Evolutionary conservation across 2,888 invertebrate genomes (phyloP).

Genomic region (Drosophila quinaria): DNA sequence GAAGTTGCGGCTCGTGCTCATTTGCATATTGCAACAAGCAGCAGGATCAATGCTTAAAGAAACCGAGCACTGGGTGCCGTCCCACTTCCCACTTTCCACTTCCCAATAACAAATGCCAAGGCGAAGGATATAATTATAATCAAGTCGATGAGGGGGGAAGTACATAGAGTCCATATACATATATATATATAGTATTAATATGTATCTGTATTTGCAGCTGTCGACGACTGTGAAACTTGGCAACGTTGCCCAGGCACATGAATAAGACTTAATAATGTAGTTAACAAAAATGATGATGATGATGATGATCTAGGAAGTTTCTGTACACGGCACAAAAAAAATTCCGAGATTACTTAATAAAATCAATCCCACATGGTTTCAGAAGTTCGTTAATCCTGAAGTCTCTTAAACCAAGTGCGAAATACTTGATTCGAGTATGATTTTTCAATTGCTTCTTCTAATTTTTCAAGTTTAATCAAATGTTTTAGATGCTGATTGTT

Average conservation of each 20-base stretch:
- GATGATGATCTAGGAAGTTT: neutral
- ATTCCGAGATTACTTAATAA: no score
- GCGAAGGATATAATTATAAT: conserved; percentile 71
- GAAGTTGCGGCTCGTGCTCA: conserved; percentile 56
- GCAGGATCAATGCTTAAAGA: conserved; percentile 44
- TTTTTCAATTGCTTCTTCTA: no score
- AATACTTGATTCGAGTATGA: no score
- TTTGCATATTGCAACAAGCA: conserved; percentile 75
- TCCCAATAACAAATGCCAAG: conserved; percentile 35
- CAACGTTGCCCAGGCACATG: conserved; percentile 34
- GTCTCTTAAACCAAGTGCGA: no score
- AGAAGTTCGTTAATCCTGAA: no score
- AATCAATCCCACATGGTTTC: no score
- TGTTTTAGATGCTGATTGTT: no score
- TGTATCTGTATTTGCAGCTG: conserved; percentile 56
- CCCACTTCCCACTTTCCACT: conserved; percentile 60
- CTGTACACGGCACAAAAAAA: no score
- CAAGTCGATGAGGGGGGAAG: conserved; percentile 32
- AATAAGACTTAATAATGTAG: neutral
- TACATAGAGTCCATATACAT: neutral
- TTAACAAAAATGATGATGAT: neutral
- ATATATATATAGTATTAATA: neutral
- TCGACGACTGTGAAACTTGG: conserved; percentile 33
- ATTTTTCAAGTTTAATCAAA: no score
- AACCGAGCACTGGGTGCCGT: conserved; percentile 52